phyloP scores from a whole-genome alignment of 92 coral and sea anemone species.

The Palythoa grandiflora region DNA sequence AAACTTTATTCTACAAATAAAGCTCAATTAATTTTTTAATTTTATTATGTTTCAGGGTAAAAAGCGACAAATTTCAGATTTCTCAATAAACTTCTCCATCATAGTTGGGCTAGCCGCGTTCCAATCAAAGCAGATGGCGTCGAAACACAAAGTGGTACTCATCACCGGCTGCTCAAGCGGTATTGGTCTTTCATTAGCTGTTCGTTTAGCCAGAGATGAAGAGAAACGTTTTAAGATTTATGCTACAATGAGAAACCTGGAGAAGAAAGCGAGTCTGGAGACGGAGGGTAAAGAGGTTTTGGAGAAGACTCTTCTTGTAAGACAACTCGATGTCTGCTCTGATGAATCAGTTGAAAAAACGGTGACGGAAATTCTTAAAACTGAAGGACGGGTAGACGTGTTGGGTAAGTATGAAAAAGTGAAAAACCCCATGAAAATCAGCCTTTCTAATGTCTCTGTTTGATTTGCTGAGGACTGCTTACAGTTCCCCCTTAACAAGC shows the following conservation, averaged over 20 bases:
- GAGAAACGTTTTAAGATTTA: conserved; percentile 90
- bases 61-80: too few relatives aligned
- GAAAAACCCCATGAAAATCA: too few relatives aligned
- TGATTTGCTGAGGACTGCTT: too few relatives aligned
- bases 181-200: conserved; percentile 80
- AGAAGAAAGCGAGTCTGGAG: conserved; percentile 73
- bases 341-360: conserved; percentile 81
- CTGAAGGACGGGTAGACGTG: conserved; percentile 80
- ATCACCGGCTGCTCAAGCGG: conserved; percentile 93
- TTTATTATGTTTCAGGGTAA: too few relatives aligned
- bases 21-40: too few relatives aligned
- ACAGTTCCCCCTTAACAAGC: too few relatives aligned
- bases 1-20: too few relatives aligned
- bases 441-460: too few relatives aligned
- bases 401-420: conserved; percentile 66
- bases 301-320: conserved; percentile 76
- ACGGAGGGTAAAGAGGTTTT: conserved; percentile 69
- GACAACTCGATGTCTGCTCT: conserved; percentile 83
- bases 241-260: conserved; percentile 88
- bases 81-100: too few relatives aligned
- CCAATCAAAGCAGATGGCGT: too few relatives aligned
- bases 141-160: conserved; percentile 57
- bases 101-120: too few relatives aligned
- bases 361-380: conserved; percentile 70
- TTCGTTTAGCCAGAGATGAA: conserved; percentile 80